Conservation (phyloP, 2,888 invertebrate species). For the Ptychoptera albimana region DNA sequence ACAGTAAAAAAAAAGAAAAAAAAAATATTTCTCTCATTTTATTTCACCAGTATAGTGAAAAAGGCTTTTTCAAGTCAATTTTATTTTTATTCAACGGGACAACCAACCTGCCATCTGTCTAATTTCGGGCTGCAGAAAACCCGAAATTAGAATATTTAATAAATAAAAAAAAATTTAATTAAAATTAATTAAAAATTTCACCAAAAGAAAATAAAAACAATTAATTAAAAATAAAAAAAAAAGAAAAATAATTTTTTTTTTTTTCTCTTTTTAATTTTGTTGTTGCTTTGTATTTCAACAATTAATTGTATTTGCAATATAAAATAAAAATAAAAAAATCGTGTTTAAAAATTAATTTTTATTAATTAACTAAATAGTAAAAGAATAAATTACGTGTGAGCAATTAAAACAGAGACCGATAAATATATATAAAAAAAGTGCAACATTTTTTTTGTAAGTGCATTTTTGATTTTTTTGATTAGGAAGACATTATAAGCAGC, state of each 20-base stretch:
- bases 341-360: neutral
- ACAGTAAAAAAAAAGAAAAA: too few species aligned
- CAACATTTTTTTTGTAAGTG: neutral
- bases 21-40: too few species aligned
- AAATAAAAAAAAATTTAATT: neutral
- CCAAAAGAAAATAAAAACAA: neutral
- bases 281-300: too few species aligned
- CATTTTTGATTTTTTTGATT: too few species aligned
- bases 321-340: too few species aligned
- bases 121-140: conserved; percentile 5
- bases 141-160: conserved; percentile 3
- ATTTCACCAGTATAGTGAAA: too few species aligned
- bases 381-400: neutral
- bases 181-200: neutral
- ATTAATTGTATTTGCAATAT: conserved; percentile 17
- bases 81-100: conserved; percentile 1
- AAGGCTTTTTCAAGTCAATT: neutral
- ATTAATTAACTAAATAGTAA: neutral
- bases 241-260: conserved; percentile 1
- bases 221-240: neutral
- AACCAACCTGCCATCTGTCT: conserved; percentile 2
- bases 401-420: too few species aligned
- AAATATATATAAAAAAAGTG: neutral
- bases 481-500: too few species aligned
- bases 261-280: neutral